Evolutionary conservation across 2,888 invertebrate genomes (phyloP).

Genomic region (Leucophenga montana): DNA sequence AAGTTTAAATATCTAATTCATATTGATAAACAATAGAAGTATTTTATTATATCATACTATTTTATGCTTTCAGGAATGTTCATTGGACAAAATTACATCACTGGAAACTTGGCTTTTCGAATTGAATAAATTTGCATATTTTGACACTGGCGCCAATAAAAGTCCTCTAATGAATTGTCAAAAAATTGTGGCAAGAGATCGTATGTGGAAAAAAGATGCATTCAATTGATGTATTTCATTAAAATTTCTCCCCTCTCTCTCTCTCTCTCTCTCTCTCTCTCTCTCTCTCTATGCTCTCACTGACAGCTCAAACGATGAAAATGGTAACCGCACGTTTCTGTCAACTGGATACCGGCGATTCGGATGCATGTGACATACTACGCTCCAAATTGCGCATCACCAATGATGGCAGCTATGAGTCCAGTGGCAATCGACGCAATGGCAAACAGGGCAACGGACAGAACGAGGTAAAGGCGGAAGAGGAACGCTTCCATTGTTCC

Average conservation of each 20-base stretch:
- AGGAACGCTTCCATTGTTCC: conserved; percentile 66
- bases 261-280: not conserved
- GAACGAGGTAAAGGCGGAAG: conserved; percentile 44
- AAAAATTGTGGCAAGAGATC: conserved; percentile 71
- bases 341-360: conserved; percentile 69
- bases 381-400: conserved; percentile 57
- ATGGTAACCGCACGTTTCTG: conserved; percentile 70
- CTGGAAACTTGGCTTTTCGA: conserved; percentile 70
- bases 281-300: not conserved
- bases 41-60: no score
- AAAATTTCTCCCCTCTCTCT: not conserved
- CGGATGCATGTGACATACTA: conserved; percentile 69
- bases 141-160: conserved; percentile 61
- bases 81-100: conserved; percentile 68
- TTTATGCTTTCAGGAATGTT: conserved; percentile 60
- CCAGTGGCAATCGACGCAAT: conserved; percentile 37
- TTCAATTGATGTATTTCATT: not conserved
- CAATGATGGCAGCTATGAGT: conserved; percentile 29
- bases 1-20: no score
- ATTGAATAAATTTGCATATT: conserved; percentile 72
- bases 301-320: conserved; percentile 52
- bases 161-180: conserved; percentile 72
- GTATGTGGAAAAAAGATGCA: conserved; percentile 55
- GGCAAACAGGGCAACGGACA: conserved; percentile 39
- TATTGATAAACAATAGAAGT: no score